These are phyloP conservation scores for Cyprinodon diabolis DNA, from an alignment of 2,797 vertebrate species.

Conservation along the genomic window DNA sequence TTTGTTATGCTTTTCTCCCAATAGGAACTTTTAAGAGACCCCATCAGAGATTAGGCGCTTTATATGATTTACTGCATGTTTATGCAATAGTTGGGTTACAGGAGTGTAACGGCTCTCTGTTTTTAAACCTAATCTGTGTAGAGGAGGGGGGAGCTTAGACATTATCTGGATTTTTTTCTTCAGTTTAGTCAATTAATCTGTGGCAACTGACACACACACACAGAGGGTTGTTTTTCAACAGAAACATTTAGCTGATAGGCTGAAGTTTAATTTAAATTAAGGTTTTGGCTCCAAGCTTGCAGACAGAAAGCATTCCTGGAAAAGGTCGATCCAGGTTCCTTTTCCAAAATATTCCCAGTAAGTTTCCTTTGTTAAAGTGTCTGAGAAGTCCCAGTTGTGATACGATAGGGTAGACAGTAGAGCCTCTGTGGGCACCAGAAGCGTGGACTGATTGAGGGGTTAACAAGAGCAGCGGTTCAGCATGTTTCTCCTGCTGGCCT, in stretches of 20 bases:
- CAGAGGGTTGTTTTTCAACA: conserved; percentile 19
- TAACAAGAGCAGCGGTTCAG: conserved; percentile 65
- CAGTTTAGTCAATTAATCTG: conserved; percentile 21
- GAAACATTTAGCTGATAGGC: conserved; percentile 5
- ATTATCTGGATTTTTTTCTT: conserved; percentile 22
- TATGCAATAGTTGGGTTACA: conserved; percentile 22
- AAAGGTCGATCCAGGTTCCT: conserved; percentile 51
- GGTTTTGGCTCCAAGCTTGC: conserved; percentile 24
- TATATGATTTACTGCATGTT: conserved; percentile 32
- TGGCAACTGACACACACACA: conserved; percentile 26
- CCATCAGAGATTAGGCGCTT: conserved; percentile 33
- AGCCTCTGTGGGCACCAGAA: conserved; percentile 52
- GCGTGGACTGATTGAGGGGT: conserved; percentile 51
- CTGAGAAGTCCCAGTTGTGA: conserved; percentile 25
- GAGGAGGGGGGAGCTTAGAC: conserved; percentile 4
- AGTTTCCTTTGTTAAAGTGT: conserved; percentile 11
- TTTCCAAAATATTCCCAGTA: conserved; percentile 22
- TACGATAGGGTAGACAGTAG: conserved; percentile 47
- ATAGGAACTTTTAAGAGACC: conserved; percentile 6
- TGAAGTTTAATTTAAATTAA: conserved; percentile 52
- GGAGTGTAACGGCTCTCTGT: conserved; percentile 11
- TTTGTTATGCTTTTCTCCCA: too few species aligned
- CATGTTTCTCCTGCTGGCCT: conserved; percentile 40
- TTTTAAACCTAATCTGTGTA: conserved; percentile 1
- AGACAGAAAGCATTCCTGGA: conserved; percentile 41